phyloP scores from a whole-genome alignment of 1,140 invertebrate genomes.

The Hestina assimilis region DNA sequence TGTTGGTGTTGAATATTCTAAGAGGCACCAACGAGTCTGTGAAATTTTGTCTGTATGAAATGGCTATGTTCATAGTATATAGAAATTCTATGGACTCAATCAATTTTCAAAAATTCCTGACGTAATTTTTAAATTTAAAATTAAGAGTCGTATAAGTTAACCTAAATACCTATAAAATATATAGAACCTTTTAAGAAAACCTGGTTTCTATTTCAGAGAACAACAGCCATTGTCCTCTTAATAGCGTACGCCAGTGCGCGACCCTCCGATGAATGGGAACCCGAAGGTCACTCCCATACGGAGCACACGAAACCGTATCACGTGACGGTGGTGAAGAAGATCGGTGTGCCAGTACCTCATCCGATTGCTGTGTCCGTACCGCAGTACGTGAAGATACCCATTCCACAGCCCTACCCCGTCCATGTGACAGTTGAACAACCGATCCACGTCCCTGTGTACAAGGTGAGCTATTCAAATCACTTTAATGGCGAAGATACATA shows the following conservation, averaged over 20 bases:
- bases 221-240: slow-evolving; percentile 79
- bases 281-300: slow-evolving; percentile 86
- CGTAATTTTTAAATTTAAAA: no score
- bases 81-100: no score
- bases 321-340: slow-evolving; percentile 86
- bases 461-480: slow-evolving; percentile 72
- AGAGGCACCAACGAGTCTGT: no score
- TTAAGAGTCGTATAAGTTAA: no score
- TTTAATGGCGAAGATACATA: no score
- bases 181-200: not conserved
- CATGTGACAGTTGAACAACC: slow-evolving; percentile 85
- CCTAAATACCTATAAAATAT: no score
- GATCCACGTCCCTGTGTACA: slow-evolving; percentile 86
- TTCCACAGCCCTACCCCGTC: slow-evolving; percentile 86
- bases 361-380: slow-evolving; percentile 86
- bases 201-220: slow-evolving; percentile 46
- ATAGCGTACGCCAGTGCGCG: slow-evolving; percentile 83
- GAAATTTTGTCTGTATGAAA: no score
- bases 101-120: no score
- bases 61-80: no score
- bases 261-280: slow-evolving; percentile 86
- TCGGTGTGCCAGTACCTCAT: slow-evolving; percentile 86
- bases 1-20: no score
- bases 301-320: slow-evolving; percentile 84
- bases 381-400: slow-evolving; percentile 85